Percentiles rank a stretch among this genome's conserved stretches.
These are phyloP conservation scores for Mantis religiosa DNA, from an alignment of 2,888 invertebrate species.

Conservation along the genomic window DNA sequence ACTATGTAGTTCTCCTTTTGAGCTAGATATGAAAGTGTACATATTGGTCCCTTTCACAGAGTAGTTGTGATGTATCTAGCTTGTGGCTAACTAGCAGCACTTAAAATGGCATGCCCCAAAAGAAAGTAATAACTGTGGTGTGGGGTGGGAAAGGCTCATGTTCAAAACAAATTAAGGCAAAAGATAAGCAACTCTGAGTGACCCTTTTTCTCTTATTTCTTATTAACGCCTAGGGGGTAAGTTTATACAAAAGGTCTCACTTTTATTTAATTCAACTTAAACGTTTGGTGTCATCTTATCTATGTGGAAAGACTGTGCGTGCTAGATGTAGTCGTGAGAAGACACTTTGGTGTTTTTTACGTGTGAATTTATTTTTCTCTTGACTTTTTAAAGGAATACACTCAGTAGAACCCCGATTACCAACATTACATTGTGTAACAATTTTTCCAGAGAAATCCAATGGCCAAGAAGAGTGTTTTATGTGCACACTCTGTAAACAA, in stretches of 20 bases:
- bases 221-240: neutral
- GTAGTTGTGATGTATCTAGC: neutral
- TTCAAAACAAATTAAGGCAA: neutral
- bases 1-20: neutral
- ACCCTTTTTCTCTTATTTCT: neutral
- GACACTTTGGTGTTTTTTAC: constrained; percentile 31
- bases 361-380: constrained; percentile 24
- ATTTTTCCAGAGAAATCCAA: neutral
- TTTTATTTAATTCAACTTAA: constrained; percentile 30
- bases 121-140: neutral
- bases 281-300: constrained; percentile 56
- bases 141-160: neutral
- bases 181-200: neutral
- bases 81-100: neutral
- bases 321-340: constrained; percentile 30
- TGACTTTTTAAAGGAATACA: constrained; percentile 33
- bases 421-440: neutral
- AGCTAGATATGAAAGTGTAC: neutral
- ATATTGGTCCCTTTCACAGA: neutral
- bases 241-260: constrained; percentile 30
- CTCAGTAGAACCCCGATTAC: constrained; percentile 21
- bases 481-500: neutral
- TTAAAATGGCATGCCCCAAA: neutral
- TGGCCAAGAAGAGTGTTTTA: neutral
- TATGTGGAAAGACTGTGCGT: constrained; percentile 70